Base-by-base conservation (phyloP, 2,797 vertebrate species). In the Poecilia wingei region DNA sequence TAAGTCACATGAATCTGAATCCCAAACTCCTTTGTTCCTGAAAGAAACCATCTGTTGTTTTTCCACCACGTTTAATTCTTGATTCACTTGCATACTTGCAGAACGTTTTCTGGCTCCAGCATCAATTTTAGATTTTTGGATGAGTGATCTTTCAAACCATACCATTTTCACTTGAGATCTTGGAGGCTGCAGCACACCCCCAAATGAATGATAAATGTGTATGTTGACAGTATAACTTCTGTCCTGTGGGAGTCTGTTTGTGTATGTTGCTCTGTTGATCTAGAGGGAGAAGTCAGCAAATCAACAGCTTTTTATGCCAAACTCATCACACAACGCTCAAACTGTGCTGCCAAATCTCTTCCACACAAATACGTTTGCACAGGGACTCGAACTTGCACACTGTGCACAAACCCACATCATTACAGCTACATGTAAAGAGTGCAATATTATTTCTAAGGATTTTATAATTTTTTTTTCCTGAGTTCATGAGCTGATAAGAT, bases 261-360 rank as follows among this genome's bases (percentile, higher is more conserved):
- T 51, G 74, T 74, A 3, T 47, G 71, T 25, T 89, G 89, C 83
- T 88, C 77, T 91, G 92, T 93, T 93, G 94, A 92, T 88, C 84
- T 75, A 93, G 91, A 94, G 93, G 92, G 91, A 93, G 84, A 81
- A 89, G 93, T 95, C 93, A 95, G 94, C 91, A 95, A 94, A 94
- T 94, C 87, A 87, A 64, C 79, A 36, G 87, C 90, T 94, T 94
- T 91, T 91, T 86, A 82, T 82, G 87, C 91, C 86, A 91, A 91
- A 88, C 87, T 86, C 82, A 86, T 93, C 87, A 84, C 84, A 94
- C 87, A 90, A 93, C 88, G 81, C 88, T 92, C 89, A 88, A 91
- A 86, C 87, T 95, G 91, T 94, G 84, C 89, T 79, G 82, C 82
- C 81, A 64, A 74, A 78, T 74, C 82, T 92, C 87, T 90, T 86